These are phyloP conservation scores for Megalopta genalis DNA, from an alignment of 1,140 invertebrate species.

Conservation along the genomic window DNA sequence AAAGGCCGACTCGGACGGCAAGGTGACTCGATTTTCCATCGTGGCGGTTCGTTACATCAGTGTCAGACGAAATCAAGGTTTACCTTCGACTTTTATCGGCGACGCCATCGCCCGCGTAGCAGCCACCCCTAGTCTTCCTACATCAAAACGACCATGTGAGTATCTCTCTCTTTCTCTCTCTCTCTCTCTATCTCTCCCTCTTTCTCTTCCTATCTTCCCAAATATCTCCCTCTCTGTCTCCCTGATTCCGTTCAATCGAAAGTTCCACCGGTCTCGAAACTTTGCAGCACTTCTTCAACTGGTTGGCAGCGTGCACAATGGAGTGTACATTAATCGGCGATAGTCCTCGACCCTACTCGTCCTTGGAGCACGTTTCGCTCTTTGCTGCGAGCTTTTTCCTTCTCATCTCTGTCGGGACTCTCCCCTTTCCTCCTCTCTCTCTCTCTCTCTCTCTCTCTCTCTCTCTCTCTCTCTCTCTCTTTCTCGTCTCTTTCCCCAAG, in stretches of 20 bases:
- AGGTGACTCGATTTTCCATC: constrained; percentile 55
- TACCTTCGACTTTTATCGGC: constrained; percentile 55
- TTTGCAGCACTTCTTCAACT: neutral
- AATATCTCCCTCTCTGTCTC: neutral
- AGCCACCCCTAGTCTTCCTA: neutral
- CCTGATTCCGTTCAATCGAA: constrained; percentile 7
- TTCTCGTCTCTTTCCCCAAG: neutral
- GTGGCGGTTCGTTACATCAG: constrained; percentile 23
- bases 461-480: neutral
- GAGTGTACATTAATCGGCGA: neutral
- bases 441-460: neutral
- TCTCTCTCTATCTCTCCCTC: neutral
- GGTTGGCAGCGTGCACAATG: too few relatives aligned
- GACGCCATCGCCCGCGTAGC: constrained; percentile 26
- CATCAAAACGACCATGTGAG: constrained; percentile 14
- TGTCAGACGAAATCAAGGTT: constrained; percentile 23
- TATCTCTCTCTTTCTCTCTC: neutral
- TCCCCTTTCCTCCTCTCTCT: neutral
- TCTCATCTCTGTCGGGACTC: constrained; percentile 32
- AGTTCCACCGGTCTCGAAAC: constrained; percentile 8
- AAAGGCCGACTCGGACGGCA: neutral
- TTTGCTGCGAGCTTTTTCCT: constrained; percentile 27
- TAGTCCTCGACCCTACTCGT: constrained; percentile 12
- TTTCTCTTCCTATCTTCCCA: too few relatives aligned
- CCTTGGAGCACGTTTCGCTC: neutral